Percentiles rank a stretch among this genome's conserved stretches.
Conservation (phyloP, 2,113 vertebrate species). For the Caloenas nicobarica region DNA sequence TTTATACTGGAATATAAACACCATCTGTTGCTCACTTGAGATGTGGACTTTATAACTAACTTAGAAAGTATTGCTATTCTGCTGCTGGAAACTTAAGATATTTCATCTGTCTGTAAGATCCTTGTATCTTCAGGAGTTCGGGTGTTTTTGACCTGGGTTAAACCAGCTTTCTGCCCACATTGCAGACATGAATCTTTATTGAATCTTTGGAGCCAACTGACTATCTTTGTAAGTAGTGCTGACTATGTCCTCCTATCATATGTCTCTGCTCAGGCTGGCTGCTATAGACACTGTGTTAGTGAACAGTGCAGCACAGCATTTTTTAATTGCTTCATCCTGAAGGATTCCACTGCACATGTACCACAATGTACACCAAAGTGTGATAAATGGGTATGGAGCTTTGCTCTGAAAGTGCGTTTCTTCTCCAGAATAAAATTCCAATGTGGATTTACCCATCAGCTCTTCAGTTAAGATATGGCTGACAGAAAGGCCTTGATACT, state of each 20-base stretch:
- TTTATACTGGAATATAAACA: background rate
- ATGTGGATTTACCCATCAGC: no score
- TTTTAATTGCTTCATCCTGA: background rate
- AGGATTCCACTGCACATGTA: background rate
- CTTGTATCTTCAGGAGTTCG: background rate
- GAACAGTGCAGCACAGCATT: background rate
- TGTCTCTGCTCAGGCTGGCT: background rate
- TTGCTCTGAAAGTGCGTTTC: background rate
- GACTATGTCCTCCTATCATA: background rate
- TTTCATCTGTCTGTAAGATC: background rate
- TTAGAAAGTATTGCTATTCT: background rate
- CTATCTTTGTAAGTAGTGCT: background rate
- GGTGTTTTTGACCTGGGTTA: background rate
- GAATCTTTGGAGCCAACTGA: background rate
- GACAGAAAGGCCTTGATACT: background rate
- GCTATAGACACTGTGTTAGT: background rate
- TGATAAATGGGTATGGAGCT: background rate
- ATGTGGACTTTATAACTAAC: background rate
- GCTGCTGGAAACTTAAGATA: background rate
- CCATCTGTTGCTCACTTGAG: background rate
- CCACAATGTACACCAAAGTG: background rate
- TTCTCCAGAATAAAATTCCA: background rate
- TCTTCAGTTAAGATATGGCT: background rate
- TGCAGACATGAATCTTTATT: background rate
- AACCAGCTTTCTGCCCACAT: background rate